Conservation (phyloP, 2,113 vertebrate genomes). For the Pomatostomus ruficeps region DNA sequence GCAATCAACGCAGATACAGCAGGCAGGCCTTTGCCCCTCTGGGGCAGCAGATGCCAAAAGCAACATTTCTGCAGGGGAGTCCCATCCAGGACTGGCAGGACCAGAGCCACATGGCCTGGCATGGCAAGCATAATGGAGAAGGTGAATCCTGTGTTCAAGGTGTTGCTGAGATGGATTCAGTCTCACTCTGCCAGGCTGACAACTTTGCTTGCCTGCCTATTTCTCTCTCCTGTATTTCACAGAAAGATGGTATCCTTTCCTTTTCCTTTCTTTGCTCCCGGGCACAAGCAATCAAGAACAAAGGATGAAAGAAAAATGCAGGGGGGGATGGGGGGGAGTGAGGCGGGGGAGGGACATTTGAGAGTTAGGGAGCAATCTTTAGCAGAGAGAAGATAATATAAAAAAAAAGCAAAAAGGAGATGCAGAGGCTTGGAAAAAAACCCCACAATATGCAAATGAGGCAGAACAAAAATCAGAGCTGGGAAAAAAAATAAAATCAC, state of each 20-base stretch:
- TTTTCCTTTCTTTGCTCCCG: conserved; percentile 57
- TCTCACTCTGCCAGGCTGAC: conserved; percentile 36
- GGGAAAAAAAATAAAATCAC: background rate
- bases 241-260: conserved; percentile 57
- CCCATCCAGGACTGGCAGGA: background rate
- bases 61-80: background rate
- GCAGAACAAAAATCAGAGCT: conserved; percentile 51
- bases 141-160: background rate
- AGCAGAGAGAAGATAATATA: conserved; percentile 25
- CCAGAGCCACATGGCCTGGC: background rate
- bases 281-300: conserved; percentile 65
- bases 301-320: conserved; percentile 62
- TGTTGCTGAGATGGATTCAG: conserved; percentile 23
- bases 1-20: background rate
- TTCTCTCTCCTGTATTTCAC: conserved; percentile 39
- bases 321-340: background rate
- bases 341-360: conserved; percentile 48
- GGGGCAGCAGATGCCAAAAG: background rate
- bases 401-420: conserved; percentile 26
- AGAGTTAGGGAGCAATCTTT: conserved; percentile 57
- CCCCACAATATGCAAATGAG: conserved; percentile 53
- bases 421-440: conserved; percentile 25
- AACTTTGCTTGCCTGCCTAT: conserved; percentile 51
- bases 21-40: background rate
- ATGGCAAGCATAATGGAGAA: background rate